phyloP scores from a whole-genome alignment of 2,113 vertebrate genomes.

The Origma solitaria region DNA sequence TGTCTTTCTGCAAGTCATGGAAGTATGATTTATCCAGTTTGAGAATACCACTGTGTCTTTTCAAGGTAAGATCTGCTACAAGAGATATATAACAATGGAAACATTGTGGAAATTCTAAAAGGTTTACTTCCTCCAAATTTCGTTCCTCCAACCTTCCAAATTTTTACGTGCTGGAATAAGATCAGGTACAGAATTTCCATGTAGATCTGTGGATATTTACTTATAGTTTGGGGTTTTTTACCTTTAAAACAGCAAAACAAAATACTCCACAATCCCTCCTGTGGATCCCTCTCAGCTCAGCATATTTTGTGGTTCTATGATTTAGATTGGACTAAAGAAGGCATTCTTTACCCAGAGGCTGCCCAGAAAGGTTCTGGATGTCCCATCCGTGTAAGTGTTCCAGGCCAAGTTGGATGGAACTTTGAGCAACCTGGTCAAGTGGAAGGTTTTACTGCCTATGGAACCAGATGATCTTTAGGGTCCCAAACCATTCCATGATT shows the following conservation, averaged over 20 bases:
- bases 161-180: background rate
- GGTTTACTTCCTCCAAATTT: background rate
- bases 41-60: background rate
- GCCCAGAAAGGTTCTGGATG: background rate
- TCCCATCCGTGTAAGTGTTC: fast-evolving
- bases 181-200: background rate
- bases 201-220: background rate
- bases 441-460: too few relatives aligned
- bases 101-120: background rate
- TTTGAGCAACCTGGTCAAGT: background rate
- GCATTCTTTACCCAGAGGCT: background rate
- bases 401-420: fast-evolving
- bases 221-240: background rate
- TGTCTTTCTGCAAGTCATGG: background rate
- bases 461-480: background rate
- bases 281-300: background rate
- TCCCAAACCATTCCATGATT: background rate
- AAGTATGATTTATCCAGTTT: background rate
- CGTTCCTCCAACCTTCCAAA: background rate
- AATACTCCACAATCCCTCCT: background rate
- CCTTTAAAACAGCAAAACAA: background rate
- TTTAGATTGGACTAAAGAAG: background rate
- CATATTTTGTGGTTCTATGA: background rate
- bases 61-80: background rate
- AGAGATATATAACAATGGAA: background rate